Evolutionary conservation across 2,797 vertebrate genomes (phyloP), one percentile per base, ranked within the genome.

Genomic region (Cyprinella venusta): DNA sequence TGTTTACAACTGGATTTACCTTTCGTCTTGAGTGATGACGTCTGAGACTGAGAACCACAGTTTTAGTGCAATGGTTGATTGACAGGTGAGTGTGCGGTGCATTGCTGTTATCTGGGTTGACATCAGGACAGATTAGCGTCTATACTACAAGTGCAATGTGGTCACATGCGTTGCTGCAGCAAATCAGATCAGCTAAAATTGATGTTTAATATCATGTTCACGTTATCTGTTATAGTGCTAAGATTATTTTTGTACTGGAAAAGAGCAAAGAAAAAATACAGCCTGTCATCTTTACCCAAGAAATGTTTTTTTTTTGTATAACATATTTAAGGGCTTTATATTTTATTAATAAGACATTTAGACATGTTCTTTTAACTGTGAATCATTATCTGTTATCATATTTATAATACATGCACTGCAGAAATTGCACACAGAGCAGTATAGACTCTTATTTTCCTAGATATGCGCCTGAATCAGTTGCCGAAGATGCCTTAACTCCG

Each of bases 401-500:
- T 63, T 77, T 48, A 54, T 19, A 7, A n/a, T 64, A 50, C 24
- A 36, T 48, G 21, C 10, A 56, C 54, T 63, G 63, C 59, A 52
- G 59, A 40, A 82, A 82, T 38, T 3, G 59, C n/a, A 56, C 71
- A 59, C 24, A 45, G 63, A 67, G 64, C 69, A 45, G 33, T n/a
- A 33, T 21, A 85, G 61, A 56, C 81, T 54, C 36, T 67, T 82
- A 45, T 83, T 86, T 76, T 79, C 77, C 79, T 72, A 79, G 75
- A 72, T 80, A 70, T 81, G 24, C 68, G 79, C 69, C 72, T 79
- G 52, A 74, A 85, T 30, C 8, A 40, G 21, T 76, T 64, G 36
- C 85, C 59, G 56, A 72, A 85, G 80, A 82, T 87, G 33, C 61
- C 61, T 26, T 10, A 52, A 86, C 84, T 83, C 87, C 2, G 56